Evolutionary conservation across 1,140 invertebrate genomes (phyloP).

Genomic region (Dinoponera quadriceps): DNA sequence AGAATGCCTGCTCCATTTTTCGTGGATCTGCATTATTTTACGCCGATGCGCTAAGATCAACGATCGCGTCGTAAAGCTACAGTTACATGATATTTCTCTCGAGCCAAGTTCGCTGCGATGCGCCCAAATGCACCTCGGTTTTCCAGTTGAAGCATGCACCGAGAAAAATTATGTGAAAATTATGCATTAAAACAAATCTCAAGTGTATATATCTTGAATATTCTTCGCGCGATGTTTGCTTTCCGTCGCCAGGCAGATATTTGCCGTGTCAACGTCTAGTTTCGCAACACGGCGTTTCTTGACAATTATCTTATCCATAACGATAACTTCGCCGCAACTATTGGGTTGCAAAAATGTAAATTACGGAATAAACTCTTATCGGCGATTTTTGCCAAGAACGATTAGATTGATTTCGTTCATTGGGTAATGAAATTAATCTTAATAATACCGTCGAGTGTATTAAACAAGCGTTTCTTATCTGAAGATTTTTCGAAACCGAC

Average conservation of each 20-base stretch:
- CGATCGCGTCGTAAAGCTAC: slow-evolving; percentile 32
- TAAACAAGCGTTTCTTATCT: slow-evolving; percentile 15
- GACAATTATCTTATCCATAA: slow-evolving; percentile 43
- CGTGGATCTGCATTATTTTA: slow-evolving; percentile 11
- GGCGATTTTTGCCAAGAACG: neutral
- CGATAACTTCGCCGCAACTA: slow-evolving; percentile 23
- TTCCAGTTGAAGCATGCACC: neutral
- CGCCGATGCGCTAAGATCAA: slow-evolving; percentile 1
- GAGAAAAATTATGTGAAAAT: neutral
- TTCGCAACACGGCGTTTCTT: neutral
- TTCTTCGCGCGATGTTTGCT: neutral
- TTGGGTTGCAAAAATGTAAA: slow-evolving; percentile 24
- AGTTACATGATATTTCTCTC: neutral
- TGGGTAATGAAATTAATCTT: slow-evolving; percentile 50
- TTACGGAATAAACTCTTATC: slow-evolving; percentile 26
- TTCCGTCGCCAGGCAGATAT: neutral
- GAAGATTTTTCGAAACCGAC: neutral
- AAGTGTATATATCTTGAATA: neutral
- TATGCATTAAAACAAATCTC: neutral
- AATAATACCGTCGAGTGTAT: slow-evolving; percentile 16
- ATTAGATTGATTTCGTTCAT: slow-evolving; percentile 44
- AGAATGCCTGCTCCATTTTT: slow-evolving; percentile 40
- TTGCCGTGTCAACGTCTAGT: slow-evolving; percentile 14
- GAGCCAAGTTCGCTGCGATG: neutral
- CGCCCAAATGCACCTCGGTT: neutral